A percentile compares a stretch with the other conserved stretches of the same genome.
Conservation (phyloP, 1,140 invertebrate genomes). For the Danaus plexippus region DNA sequence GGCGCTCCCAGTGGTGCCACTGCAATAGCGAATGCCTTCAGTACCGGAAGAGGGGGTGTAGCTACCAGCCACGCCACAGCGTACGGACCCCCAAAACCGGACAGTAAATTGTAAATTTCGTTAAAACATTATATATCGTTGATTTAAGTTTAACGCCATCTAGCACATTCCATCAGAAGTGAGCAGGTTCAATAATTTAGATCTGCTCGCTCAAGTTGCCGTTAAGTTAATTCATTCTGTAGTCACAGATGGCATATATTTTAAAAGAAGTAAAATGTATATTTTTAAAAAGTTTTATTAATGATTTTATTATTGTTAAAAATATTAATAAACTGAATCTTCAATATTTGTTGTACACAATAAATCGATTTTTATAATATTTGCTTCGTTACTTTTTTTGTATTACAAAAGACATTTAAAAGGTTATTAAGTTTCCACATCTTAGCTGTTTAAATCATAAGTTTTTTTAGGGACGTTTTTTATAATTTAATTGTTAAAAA, state of each 20-base stretch:
- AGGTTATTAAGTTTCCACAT: too few relatives aligned
- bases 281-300: constrained; percentile 18
- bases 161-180: constrained; percentile 12
- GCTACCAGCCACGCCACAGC: constrained; percentile 79
- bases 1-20: constrained; percentile 68
- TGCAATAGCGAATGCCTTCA: constrained; percentile 79
- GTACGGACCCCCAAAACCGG: constrained; percentile 71
- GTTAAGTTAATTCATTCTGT: constrained; percentile 11
- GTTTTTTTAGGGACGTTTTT: too few relatives aligned
- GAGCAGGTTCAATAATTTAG: background rate
- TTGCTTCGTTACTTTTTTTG: too few relatives aligned
- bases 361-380: constrained; percentile 12
- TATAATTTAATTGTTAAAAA: too few relatives aligned
- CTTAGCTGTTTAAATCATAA: too few relatives aligned
- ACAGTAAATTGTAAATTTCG: constrained; percentile 33
- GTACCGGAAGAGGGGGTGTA: constrained; percentile 76
- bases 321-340: constrained; percentile 8
- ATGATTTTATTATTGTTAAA: background rate
- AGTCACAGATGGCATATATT: constrained; percentile 19
- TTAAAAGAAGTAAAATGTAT: constrained; percentile 12
- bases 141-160: constrained; percentile 15
- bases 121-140: constrained; percentile 11
- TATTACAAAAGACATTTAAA: too few relatives aligned
- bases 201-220: constrained; percentile 14
- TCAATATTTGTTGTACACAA: constrained; percentile 19